These are phyloP conservation scores for Drosophila hamatofila DNA, from an alignment of 2,888 invertebrate genomes.

Conservation along the genomic window DNA sequence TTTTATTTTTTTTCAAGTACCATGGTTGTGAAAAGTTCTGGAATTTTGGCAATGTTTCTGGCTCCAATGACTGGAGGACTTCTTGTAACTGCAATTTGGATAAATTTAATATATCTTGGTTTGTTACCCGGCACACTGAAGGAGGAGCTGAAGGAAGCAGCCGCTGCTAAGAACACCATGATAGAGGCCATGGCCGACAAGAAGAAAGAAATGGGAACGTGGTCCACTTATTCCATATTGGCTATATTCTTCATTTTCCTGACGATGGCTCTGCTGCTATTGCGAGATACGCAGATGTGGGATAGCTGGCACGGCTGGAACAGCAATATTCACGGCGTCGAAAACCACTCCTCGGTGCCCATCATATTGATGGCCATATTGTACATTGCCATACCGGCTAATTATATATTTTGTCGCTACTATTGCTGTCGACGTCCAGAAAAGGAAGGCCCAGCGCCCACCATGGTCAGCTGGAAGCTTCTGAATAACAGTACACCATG, in stretches of 20 bases:
- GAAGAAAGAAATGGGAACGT: constrained; percentile 33
- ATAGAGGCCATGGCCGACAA: constrained; percentile 21
- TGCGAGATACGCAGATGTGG: constrained; percentile 18
- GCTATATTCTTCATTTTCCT: constrained; percentile 7
- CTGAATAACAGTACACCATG: constrained; percentile 42
- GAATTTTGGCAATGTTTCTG: not conserved
- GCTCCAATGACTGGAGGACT: constrained; percentile 35
- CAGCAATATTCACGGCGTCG: accelerated
- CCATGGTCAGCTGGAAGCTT: constrained; percentile 57
- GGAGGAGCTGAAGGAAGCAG: not conserved
- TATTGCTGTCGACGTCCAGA: constrained; percentile 52
- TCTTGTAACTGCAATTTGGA: constrained; percentile 37
- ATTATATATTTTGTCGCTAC: constrained; percentile 56
- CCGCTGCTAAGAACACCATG: not conserved
- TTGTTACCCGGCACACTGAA: constrained; percentile 15
- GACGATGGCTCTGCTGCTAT: not conserved
- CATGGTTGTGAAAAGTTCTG: accelerated
- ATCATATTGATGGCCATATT: constrained; percentile 16
- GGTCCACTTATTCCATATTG: constrained; percentile 15
- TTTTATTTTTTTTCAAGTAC: constrained; percentile 2
- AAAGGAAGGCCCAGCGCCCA: constrained; percentile 20
- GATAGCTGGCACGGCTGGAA: constrained; percentile 16
- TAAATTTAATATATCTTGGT: constrained; percentile 56
- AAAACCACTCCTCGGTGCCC: constrained; percentile 29
- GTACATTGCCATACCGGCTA: constrained; percentile 50